Evolutionary conservation across 2,797 vertebrate genomes (phyloP), one percentile per base, ranked within the genome.

Genomic region (Furcifer pardalis): DNA sequence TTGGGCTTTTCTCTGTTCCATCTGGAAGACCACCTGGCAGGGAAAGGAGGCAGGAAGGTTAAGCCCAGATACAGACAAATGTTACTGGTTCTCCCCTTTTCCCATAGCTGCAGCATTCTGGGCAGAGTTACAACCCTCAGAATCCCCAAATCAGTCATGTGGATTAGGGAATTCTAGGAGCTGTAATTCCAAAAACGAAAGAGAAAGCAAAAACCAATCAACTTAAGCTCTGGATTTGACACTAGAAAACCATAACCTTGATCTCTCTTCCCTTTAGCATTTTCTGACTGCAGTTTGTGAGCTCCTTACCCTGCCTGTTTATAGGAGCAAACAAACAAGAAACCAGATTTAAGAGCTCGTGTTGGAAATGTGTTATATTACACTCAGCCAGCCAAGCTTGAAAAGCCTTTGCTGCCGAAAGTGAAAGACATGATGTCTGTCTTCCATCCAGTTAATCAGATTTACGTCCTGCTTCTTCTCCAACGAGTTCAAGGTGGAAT

Each of bases 1-100:
- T 84, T 96, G 96, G 7, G 95, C 95, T 72, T 97, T 97, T 91
- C 97, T 96, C 91, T 98, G 97, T 17, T 97, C 97, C 97, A 98
- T 98, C 30, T 98, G 97, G 85, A 97, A 88, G 1, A 98, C 95
- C 0, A 97, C 98, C 98, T 98, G 79, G 1, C 12, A 27, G 13
- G 1, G 6, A 21, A 17, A 3, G 40, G 46, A 7, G 62, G 32
- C 46, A 40, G 65, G 56, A 1, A 3, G n/a, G 37, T 32, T 19
- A 49, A 19, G 7, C 71, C 10, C 42, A 69, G 30, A 27, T 7
- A 5, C 1, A 52, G 5, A 2, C n/a, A 6, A 56, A 5, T 2
- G 4, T 3, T 10, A 7, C 37, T 4, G 1, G 13, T 27, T 44
- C 23, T 12, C 19, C 35, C 25, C 15, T 46, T 42, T 27, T 1